Base-by-base conservation (phyloP, 2,113 vertebrate genomes). In the Gymnarchus niloticus region DNA sequence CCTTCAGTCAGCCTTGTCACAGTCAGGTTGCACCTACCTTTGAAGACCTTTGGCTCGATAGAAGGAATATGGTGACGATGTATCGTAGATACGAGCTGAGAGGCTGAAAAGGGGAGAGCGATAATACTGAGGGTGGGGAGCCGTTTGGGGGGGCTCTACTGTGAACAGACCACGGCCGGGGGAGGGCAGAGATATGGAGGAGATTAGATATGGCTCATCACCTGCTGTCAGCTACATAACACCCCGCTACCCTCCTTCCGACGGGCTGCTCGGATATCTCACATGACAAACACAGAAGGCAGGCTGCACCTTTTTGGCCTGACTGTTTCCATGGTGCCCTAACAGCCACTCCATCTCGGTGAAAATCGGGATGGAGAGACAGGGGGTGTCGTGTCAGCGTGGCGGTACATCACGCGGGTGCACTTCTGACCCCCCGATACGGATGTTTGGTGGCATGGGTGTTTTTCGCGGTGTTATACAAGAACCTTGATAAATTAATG, bases 1-100 rank as follows among this genome's bases (percentile, higher is more conserved):
- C 84, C 81, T 59, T 83, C 57, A 77, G 83, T 61, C 87, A 78
- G 73, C 44, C 61, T 44, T 80, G 85, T 69, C 28, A 65, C 84
- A 83, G 84, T 77, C 65, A 80, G 84, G 83, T 85, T 82, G 85
- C 52, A 83, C 84, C 87, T 87, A 41, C n/a, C n/a, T n/a, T 69
- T 56, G 65, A 41, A 83, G 87, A 85, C 80, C 80, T 87, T 81
- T 76, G 52, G 61, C 81, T 83, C 23, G n/a, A 21, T 61, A 41
- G 56, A 76, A 82, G 69, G 46, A 73, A 54, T 46, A 41, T 25
- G 28, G 46, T 73, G 80, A 82, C 49, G 87, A 87, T 85, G 73
- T 84, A 88, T 86, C 82, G 48, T 56, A 84, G 56, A 52, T 84
- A 41, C 23, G 48, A n/a, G 6, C 28, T 65, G 78, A 51, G 48